Base-by-base conservation (phyloP, 2,797 vertebrate genomes). In the Tragelaphus oryx region DNA sequence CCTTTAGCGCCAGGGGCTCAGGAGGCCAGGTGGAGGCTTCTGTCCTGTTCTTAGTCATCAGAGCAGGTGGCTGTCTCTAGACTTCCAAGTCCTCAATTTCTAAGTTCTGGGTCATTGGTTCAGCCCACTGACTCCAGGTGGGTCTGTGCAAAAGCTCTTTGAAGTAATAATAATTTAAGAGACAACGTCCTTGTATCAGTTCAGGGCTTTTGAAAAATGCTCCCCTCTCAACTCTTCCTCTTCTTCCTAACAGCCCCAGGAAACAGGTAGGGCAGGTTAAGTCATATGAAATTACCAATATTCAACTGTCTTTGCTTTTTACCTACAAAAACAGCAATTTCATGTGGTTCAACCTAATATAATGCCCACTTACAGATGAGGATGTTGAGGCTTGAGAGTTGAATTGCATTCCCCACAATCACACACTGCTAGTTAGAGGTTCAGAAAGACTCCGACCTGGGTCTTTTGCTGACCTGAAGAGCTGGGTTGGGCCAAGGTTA, bases 21-120 rank as follows among this genome's bases (percentile, higher is more conserved):
- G 71, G 94, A 79, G 91, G 37, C 94, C 89, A 89, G 95, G 86
- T 91, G 91, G 78, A 95, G 86, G 88, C 30, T 46, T 71, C 86
- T 86, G 68, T 62, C 88, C 65, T 79, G n/a, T 68, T 95, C 83
- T 59, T 50, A 89, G 83, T 93, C 96, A 78, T 79, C 76, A 30
- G 93, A 95, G 95, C 95, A 94, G 76, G 89, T 95, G 95, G 94
- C 75, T 87, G 78, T 83, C 41, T 86, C 65, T 57, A 85, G 89
- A 96, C 92, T 94, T 91, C 87, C 44, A 96, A 93, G 76, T 60
- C 85, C 87, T 44, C 57, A 24, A 84, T 90, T 75, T 95, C 83
- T 33, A 95, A 96, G 78, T 96, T 97, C 82, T 97, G 89, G 96
- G 93, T 83, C 84, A 94, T 60, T 93, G 76, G 87, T 95, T 97